A percentile compares a stretch with the other conserved stretches of the same genome.
These are phyloP conservation scores for Vesta saturnalis DNA, from an alignment of 2,888 invertebrate genomes.

Conservation along the genomic window DNA sequence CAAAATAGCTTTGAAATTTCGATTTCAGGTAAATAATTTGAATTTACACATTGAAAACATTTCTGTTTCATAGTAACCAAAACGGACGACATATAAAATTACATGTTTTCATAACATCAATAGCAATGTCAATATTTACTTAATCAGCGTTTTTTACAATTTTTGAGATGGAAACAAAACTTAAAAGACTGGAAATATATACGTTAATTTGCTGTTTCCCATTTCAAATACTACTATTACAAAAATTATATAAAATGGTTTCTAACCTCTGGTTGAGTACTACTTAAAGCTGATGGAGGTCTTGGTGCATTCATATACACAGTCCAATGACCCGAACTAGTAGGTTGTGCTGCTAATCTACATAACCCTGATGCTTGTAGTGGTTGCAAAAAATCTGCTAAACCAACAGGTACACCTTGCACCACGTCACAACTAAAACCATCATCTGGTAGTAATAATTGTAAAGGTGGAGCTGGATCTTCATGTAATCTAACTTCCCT, in stretches of 20 bases:
- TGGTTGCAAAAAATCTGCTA: slow-evolving; percentile 87
- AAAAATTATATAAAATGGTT: neutral
- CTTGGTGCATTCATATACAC: slow-evolving; percentile 81
- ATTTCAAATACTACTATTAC: no score
- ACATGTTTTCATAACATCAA: no score
- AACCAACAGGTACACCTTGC: slow-evolving; percentile 89
- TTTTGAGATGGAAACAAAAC: no score
- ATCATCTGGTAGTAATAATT: slow-evolving; percentile 94
- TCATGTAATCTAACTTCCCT: slow-evolving; percentile 90
- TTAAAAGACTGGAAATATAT: no score
- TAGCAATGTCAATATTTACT: no score
- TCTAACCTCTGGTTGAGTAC: slow-evolving; percentile 60
- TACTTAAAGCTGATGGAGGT: slow-evolving; percentile 59
- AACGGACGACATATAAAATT: no score
- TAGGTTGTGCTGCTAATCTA: slow-evolving; percentile 88
- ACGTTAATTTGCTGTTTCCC: no score
- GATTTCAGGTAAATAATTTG: no score
- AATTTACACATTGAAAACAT: no score
- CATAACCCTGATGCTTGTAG: slow-evolving; percentile 88
- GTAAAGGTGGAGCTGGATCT: slow-evolving; percentile 88
- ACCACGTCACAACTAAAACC: slow-evolving; percentile 97
- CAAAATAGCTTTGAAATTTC: no score
- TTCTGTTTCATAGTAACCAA: no score
- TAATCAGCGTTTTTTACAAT: no score
- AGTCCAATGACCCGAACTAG: slow-evolving; percentile 93